Base-by-base conservation (phyloP, 2,113 vertebrate species). In the Limnothrissa miodon region DNA sequence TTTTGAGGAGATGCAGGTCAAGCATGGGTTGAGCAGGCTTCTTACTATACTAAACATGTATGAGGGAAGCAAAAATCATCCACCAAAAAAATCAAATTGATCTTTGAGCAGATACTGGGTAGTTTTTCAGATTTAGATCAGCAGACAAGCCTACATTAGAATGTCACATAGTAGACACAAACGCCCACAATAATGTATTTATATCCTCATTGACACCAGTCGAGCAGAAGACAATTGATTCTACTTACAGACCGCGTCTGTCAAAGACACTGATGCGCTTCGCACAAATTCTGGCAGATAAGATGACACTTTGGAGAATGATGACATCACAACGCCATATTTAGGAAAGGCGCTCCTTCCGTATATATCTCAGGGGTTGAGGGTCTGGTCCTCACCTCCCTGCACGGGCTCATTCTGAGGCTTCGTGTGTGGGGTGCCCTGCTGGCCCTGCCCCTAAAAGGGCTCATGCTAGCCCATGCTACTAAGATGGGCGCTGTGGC, bases 391-490 rank as follows among this genome's bases (percentile, higher is more conserved):
- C 85, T 88, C 39, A 85, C 88, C 39, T 80, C 84, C 87, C 88
- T 89, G 85, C 79, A 53, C 85, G 56, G 81, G 82, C 82, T 80
- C 39, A 80, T 66, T 78, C 48, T 39, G 0, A 80, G n/a, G 53
- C 56, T 82, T 70, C 48, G 29, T 70, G 13, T 66, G 25, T 78
- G 45, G 39, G 36, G 45, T 39, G 23, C 29, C 44, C 62, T 51
- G 81, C 80, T 78, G 79, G 89, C 91, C 85, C 90, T 93, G 92
- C 91, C 93, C 93, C 93, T 42, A 13, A 86, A 56, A 19, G 8
- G 45, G 87, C 93, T 89, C 92, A 94, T 91, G 93, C 90, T 86
- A 81, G 80, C 84, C 84, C 59, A 17, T 74, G 66, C 15, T 74
- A 4, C 15, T 74, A 33, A 36, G 29, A 13, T 74, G 66, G 66